phyloP scores from a whole-genome alignment of 2,797 vertebrate genomes.

The Euphonia xanthogaster region DNA sequence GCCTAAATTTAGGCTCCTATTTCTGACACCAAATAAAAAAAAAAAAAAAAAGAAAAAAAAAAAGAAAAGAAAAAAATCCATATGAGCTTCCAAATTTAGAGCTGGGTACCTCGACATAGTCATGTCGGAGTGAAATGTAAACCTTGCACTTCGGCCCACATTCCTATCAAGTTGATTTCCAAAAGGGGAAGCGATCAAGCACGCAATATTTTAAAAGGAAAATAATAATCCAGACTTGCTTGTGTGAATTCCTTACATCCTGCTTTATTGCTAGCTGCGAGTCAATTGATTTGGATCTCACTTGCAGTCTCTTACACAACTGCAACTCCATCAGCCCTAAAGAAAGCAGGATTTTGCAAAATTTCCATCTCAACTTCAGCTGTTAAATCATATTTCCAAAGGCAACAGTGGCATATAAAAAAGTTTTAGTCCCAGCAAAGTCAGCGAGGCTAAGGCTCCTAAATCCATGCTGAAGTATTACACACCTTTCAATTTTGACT shows the following conservation, averaged over 20 bases:
- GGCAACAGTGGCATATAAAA: background rate
- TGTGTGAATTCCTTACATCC: background rate
- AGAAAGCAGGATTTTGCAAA: background rate
- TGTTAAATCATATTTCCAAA: constrained; percentile 8
- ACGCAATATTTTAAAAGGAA: constrained; percentile 13
- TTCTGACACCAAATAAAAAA: constrained; percentile 25
- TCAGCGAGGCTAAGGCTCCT: background rate
- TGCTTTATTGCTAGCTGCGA: background rate
- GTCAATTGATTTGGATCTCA: background rate
- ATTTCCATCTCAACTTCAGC: background rate
- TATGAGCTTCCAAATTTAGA: constrained; percentile 52
- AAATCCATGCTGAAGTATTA: constrained; percentile 1
- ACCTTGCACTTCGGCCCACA: constrained; percentile 58
- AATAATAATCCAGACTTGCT: constrained; percentile 41
- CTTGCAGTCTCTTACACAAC: background rate
- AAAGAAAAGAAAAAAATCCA: background rate
- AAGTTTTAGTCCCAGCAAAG: background rate
- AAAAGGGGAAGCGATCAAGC: constrained; percentile 9
- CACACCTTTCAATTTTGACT: constrained; percentile 49
- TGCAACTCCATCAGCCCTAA: background rate
- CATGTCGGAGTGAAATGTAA: constrained; percentile 10
- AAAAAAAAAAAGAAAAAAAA: background rate
- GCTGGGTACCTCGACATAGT: constrained; percentile 44
- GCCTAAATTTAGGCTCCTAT: constrained; percentile 55
- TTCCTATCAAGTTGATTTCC: constrained; percentile 45